Evolutionary conservation across 2,888 invertebrate genomes (phyloP).

Genomic region (Pogonocherus hispidulus): DNA sequence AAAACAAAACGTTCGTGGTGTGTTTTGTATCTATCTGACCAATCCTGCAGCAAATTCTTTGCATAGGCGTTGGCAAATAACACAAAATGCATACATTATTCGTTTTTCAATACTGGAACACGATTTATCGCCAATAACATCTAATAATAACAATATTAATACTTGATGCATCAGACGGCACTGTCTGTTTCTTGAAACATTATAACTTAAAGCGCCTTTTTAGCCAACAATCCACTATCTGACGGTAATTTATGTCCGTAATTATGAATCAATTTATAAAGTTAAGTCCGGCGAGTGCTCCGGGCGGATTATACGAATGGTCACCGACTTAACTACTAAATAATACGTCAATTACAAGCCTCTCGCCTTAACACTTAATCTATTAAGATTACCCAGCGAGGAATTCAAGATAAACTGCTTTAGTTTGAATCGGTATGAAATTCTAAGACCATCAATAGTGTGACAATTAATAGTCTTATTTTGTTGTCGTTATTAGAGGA

Average conservation of each 20-base stretch:
- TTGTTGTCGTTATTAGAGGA: no score
- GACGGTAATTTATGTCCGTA: slow-evolving; percentile 52
- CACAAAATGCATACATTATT: not conserved
- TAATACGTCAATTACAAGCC: slow-evolving; percentile 57
- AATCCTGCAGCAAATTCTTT: no score
- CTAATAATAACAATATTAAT: slow-evolving; percentile 38
- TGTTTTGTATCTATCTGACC: no score
- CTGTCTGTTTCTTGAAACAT: slow-evolving; percentile 41
- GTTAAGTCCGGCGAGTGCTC: slow-evolving; percentile 23
- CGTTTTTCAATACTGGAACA: not conserved
- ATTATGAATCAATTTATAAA: slow-evolving; percentile 58
- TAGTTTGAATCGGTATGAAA: no score
- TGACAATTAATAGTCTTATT: no score
- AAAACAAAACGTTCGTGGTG: no score
- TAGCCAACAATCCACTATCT: no score
- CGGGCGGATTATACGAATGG: slow-evolving; percentile 52
- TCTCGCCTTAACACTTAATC: slow-evolving; percentile 56
- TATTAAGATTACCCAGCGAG: slow-evolving; percentile 51
- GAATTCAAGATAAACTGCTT: slow-evolving; percentile 25
- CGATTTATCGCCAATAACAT: not conserved
- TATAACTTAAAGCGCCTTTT: no score
- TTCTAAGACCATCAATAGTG: no score
- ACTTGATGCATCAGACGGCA: slow-evolving; percentile 43
- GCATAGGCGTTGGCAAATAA: not conserved
- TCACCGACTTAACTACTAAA: slow-evolving; percentile 52